These are phyloP conservation scores for Calonectris borealis DNA, from an alignment of 2,113 vertebrate species.

Conservation along the genomic window DNA sequence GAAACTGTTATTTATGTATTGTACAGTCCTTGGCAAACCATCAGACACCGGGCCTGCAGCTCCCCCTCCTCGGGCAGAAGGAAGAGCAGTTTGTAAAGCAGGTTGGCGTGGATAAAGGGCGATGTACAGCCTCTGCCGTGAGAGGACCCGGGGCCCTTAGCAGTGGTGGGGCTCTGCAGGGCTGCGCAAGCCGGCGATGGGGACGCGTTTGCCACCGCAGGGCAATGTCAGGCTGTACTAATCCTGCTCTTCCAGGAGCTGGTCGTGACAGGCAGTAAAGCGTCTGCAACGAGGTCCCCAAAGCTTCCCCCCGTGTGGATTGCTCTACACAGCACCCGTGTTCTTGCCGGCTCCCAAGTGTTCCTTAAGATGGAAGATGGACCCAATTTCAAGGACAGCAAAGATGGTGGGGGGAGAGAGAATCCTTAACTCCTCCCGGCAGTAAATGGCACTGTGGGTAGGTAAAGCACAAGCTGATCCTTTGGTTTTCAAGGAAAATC, in stretches of 20 bases:
- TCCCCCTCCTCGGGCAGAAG: not conserved
- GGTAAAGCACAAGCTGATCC: not conserved
- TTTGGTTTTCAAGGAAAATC: not conserved
- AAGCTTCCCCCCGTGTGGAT: fast-evolving
- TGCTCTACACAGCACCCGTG: fast-evolving
- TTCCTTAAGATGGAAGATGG: fast-evolving
- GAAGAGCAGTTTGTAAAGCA: not conserved
- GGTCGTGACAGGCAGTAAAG: not conserved
- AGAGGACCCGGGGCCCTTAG: not conserved
- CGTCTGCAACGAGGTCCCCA: not conserved
- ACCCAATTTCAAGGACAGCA: fast-evolving
- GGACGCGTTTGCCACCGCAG: fast-evolving
- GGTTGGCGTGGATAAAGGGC: not conserved
- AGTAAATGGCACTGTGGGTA: fast-evolving
- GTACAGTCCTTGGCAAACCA: conserved; percentile 8
- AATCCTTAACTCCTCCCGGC: not conserved
- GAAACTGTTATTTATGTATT: not conserved
- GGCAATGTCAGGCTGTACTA: fast-evolving
- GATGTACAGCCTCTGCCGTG: not conserved
- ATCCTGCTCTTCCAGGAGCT: not conserved
- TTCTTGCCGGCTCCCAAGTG: not conserved
- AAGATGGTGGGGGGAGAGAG: not conserved
- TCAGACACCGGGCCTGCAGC: not conserved
- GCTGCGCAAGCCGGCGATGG: fast-evolving
- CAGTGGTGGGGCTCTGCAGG: not conserved